Evolutionary conservation across 2,888 invertebrate species (phyloP), one percentile per base, ranked within the genome.

Genomic region (Anoncus sp.): DNA sequence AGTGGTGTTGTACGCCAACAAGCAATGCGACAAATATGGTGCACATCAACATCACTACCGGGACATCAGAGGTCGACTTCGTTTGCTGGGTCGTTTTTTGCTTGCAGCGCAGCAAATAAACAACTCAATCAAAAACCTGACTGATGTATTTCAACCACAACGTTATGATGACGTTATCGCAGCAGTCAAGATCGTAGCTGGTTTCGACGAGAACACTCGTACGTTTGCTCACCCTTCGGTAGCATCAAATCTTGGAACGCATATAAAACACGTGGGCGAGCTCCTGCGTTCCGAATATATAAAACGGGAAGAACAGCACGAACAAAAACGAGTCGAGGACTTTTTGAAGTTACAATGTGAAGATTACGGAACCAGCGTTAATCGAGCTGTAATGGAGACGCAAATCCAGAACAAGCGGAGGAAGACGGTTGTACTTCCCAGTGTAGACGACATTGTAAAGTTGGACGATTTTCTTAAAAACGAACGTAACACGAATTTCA

Each of bases 21-120:
- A 77, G 38, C 60, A 79, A 49, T 80, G 82, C 53, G 51, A 73
- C 5, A 82, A 81, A 57, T 81, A 82, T 72, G n/a, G 65, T 22
- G 40, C 45, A 4, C 60, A 80, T 14, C 40, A 45, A 5, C 74
- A 81, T 49, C 77, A 79, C 24, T 67, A 75, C 18, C 67, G 81
- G 27, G 78, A 80, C 80, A 79, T 82, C 14, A 59, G 83, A 9
- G 73, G 69, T 22, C 77, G 81, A 18, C 14, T 84, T n/a, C 45
- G 81, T 47, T 65, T 80, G 5, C n/a, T 82, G 1, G 82, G 82
- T 7, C 74, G 77, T 22, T 81, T 84, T 16, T 57, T 82, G 31
- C 14, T 40, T 2, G 55, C 45, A 3, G 45, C 72, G 3, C 77
- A 69, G 59, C 38, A 72, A 31, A 47, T 75, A 1, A 76, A 78